A percentile compares a stretch with the other conserved stretches of the same genome.
phyloP scores from a whole-genome alignment of 64 coral and sea anemone genomes.

The Pocillopora damicornis region DNA sequence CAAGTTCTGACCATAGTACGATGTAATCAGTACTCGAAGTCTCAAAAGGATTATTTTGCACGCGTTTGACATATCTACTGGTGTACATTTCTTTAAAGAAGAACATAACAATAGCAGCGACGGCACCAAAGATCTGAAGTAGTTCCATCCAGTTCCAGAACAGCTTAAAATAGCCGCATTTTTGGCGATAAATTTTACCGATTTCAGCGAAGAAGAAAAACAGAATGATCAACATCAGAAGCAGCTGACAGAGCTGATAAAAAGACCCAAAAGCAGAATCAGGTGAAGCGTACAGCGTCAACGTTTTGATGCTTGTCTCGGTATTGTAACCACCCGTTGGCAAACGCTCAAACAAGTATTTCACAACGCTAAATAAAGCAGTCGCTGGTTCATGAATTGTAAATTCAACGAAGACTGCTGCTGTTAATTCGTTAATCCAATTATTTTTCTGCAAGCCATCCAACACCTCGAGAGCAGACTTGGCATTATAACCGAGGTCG shows the following conservation, averaged over 20 bases:
- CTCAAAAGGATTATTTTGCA: slow-evolving; percentile 58
- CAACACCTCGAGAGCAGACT: slow-evolving; percentile 27
- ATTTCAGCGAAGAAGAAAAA: slow-evolving; percentile 66
- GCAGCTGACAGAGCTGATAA: slow-evolving; percentile 55
- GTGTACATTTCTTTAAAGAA: slow-evolving; percentile 80
- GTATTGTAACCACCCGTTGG: slow-evolving; percentile 42
- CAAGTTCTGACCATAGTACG: slow-evolving; percentile 63
- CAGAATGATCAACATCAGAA: slow-evolving; percentile 64
- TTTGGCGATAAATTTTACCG: slow-evolving; percentile 59
- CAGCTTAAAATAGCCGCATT: slow-evolving; percentile 26
- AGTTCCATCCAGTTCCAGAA: slow-evolving; percentile 78
- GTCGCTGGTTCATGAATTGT: slow-evolving; percentile 53
- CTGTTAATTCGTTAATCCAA: slow-evolving; percentile 65
- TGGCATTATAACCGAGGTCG: slow-evolving; percentile 50
- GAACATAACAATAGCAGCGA: slow-evolving; percentile 62
- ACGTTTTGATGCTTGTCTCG: slow-evolving; percentile 20
- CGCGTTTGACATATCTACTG: slow-evolving; percentile 45
- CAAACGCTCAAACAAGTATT: slow-evolving; percentile 57
- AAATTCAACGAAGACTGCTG: slow-evolving; percentile 56
- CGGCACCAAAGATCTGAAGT: slow-evolving; percentile 40
- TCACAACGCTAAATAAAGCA: slow-evolving; percentile 44
- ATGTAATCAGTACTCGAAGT: slow-evolving; percentile 73
- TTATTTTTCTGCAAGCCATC: slow-evolving; percentile 37
- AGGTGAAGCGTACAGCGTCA: slow-evolving; percentile 46
- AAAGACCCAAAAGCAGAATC: slow-evolving; percentile 50